phyloP scores from a whole-genome alignment of 2,113 vertebrate species.

The Mus musculus region DNA sequence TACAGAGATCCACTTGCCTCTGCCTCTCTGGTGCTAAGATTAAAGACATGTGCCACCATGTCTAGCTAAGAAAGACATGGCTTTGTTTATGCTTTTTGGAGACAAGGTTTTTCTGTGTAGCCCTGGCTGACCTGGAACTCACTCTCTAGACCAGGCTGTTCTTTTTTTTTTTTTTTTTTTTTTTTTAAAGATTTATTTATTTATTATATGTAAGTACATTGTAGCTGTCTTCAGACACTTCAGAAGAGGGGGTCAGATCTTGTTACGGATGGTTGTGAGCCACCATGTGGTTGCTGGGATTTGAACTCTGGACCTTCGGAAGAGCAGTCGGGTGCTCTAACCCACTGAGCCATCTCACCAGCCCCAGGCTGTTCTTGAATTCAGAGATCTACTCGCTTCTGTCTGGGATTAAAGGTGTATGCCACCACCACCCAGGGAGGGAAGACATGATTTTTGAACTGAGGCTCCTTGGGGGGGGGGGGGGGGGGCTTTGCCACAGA shows the following conservation, averaged over 20 bases:
- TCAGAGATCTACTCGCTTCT: not conserved
- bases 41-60: not conserved
- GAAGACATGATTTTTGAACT: not conserved
- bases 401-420: not conserved
- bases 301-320: too few species aligned
- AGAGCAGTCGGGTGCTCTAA: too few species aligned
- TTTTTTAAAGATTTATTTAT: too few species aligned
- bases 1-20: not conserved
- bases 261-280: too few species aligned
- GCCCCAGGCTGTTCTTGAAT: not conserved
- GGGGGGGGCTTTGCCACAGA: not conserved
- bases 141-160: not conserved
- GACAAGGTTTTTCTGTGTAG: not conserved
- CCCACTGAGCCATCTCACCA: too few species aligned
- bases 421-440: not conserved
- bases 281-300: too few species aligned
- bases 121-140: not conserved
- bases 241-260: too few species aligned
- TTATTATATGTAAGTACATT: too few species aligned
- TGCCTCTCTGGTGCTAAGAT: not conserved
- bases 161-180: too few species aligned
- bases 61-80: not conserved
- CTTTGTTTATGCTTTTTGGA: not conserved
- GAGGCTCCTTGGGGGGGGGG: not conserved
- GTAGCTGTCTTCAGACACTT: too few species aligned